Conservation (phyloP, 2,797 vertebrate genomes). For the Argentina silus region DNA sequence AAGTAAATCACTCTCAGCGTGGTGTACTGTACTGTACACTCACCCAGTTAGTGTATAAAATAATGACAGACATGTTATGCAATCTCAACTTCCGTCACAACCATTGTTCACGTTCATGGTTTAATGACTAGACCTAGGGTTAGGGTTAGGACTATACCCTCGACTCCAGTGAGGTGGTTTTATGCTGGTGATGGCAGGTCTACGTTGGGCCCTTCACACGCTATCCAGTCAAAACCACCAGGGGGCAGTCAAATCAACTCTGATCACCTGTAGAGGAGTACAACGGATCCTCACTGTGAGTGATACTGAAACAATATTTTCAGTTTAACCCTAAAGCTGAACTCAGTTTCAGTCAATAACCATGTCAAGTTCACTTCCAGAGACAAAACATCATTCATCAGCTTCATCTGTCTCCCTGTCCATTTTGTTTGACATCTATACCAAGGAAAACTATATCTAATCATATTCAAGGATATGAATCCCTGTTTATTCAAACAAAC, state of each 20-base stretch:
- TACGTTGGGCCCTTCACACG: background rate
- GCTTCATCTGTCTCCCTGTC: constrained; percentile 5
- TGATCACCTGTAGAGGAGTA: background rate
- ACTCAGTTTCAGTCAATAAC: constrained; percentile 12
- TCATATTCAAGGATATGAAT: constrained; percentile 9
- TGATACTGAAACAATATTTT: constrained; percentile 59
- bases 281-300: constrained; percentile 10
- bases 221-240: constrained; percentile 12
- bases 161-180: background rate
- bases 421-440: constrained; percentile 28
- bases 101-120: constrained; percentile 2
- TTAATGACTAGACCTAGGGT: constrained; percentile 8
- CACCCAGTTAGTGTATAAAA: constrained; percentile 5
- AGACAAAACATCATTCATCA: constrained; percentile 26
- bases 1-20: background rate
- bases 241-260: background rate
- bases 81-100: background rate
- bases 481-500: background rate
- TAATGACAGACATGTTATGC: background rate
- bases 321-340: background rate
- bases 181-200: constrained; percentile 6
- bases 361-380: constrained; percentile 30
- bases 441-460: constrained; percentile 14
- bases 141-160: background rate
- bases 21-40: background rate